Conservation (phyloP, 2,113 vertebrate species). For the Oncorhynchus keta region DNA sequence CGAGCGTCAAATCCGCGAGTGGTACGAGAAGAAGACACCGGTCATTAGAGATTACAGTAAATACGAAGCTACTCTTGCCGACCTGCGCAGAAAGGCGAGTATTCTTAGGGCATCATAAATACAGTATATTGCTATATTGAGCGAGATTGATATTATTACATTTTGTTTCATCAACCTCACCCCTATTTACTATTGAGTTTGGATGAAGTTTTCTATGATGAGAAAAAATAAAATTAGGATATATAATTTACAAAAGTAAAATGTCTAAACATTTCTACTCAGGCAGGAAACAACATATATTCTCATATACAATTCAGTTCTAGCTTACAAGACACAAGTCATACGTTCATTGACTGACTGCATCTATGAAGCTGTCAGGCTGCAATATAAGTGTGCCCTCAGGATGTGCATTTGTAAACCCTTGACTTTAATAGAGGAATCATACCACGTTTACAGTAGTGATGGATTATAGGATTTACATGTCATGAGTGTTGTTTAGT, state of each 20-base stretch:
- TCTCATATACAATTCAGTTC: not conserved
- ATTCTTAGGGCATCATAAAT: not conserved
- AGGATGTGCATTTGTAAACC: not conserved
- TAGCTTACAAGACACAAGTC: not conserved
- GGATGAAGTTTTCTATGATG: not conserved
- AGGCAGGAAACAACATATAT: too few relatives aligned
- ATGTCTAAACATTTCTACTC: not conserved
- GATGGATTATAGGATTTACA: not conserved
- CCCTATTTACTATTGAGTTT: not conserved
- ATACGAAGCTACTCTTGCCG: conserved; percentile 49
- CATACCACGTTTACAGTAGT: not conserved
- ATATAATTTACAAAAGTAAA: too few relatives aligned
- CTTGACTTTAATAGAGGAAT: not conserved
- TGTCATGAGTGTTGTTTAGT: not conserved
- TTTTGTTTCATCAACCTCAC: too few relatives aligned
- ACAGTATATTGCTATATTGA: not conserved
- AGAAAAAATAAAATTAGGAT: too few relatives aligned
- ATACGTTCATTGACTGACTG: not conserved
- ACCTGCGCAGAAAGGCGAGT: conserved; percentile 70
- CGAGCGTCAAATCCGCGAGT: conserved; percentile 74
- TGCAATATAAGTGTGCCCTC: not conserved
- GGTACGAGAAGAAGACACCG: conserved; percentile 62
- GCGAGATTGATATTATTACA: not conserved
- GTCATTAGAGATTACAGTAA: conserved; percentile 68
- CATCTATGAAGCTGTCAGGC: not conserved